Conservation (phyloP, 1,140 invertebrate species). For the Odontomachus brunneus region DNA sequence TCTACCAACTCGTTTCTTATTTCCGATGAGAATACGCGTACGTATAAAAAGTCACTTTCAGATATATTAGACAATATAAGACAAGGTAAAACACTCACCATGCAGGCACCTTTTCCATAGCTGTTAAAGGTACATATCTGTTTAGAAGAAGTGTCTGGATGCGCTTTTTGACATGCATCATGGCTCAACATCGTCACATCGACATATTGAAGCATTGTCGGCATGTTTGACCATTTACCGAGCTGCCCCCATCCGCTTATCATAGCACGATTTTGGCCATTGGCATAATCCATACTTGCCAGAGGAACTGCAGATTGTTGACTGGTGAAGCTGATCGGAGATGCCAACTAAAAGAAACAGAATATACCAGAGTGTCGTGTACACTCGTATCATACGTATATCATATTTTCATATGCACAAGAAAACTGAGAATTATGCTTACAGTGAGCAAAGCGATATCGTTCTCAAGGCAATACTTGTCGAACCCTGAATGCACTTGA, state of each 20-base stretch:
- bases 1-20: too few species aligned
- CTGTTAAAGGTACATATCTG: too few species aligned
- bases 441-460: constrained; percentile 10
- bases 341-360: not conserved
- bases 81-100: not conserved
- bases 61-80: not conserved
- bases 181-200: not conserved
- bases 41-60: too few species aligned
- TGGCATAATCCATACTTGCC: too few species aligned
- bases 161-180: not conserved
- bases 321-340: not conserved
- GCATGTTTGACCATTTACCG: not conserved
- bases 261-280: too few species aligned
- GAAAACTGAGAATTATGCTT: not conserved
- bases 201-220: not conserved
- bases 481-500: not conserved
- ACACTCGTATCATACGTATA: not conserved
- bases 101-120: not conserved
- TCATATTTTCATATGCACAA: not conserved
- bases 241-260: not conserved
- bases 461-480: too few species aligned
- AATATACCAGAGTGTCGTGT: not conserved
- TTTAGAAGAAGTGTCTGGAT: constrained; percentile 4
- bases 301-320: too few species aligned
- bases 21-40: not conserved